A percentile compares a stretch with the other conserved stretches of the same genome.
Conservation (phyloP, 64 coral and sea anemone species). For the Cladopsammia gracilis region DNA sequence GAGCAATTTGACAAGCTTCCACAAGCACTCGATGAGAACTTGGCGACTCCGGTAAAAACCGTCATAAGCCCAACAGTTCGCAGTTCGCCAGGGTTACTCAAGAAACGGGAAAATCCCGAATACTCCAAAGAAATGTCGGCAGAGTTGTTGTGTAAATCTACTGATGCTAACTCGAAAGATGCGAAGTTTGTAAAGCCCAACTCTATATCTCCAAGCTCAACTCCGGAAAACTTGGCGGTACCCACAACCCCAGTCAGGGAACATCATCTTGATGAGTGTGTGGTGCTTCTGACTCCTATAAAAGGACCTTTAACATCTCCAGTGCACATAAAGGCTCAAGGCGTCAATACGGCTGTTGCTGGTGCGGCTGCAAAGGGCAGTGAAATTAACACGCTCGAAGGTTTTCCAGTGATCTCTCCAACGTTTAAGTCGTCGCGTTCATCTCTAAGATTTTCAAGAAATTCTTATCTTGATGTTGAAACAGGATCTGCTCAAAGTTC, state of each 20-base stretch:
- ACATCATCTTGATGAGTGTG: constrained; percentile 1
- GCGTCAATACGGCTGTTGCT: not conserved
- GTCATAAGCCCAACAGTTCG: not conserved
- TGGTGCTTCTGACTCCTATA: constrained; percentile 24
- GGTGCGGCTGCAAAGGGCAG: not conserved
- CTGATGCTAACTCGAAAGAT: not conserved
- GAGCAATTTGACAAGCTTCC: not conserved
- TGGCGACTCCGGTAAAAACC: not conserved
- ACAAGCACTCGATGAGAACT: not conserved
- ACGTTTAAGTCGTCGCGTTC: not conserved
- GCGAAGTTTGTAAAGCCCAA: not conserved
- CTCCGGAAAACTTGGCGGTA: not conserved
- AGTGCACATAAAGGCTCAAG: not conserved
- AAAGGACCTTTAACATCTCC: constrained; percentile 1
- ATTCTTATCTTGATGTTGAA: not conserved
- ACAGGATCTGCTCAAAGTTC: no score
- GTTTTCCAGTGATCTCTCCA: not conserved
- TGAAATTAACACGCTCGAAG: not conserved
- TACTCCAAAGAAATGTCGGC: not conserved
- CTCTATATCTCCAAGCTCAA: not conserved
- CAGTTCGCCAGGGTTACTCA: not conserved
- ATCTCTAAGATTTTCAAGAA: not conserved
- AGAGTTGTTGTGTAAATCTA: not conserved
- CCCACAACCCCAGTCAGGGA: not conserved
- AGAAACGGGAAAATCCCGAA: not conserved